Base-by-base conservation (phyloP, 2,113 vertebrate genomes). In the Cathartes aura region DNA sequence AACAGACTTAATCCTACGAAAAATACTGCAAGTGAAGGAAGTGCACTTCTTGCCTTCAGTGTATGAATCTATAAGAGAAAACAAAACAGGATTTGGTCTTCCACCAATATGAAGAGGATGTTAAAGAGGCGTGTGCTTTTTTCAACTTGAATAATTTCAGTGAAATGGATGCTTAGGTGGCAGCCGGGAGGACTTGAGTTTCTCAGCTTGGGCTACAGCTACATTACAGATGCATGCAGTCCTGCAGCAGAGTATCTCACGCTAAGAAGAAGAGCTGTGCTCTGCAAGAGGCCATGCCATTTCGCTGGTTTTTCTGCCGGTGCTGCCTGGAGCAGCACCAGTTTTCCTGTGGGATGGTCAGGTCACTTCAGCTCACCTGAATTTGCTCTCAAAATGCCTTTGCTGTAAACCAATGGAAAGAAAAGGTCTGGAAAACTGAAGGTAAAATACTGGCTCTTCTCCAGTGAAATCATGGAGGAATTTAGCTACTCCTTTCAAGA, bases 201-300 rank as follows among this genome's bases (percentile, higher is more conserved):
- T 87, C 76, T 83, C 72, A 67, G 22, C 18, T 45, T 63, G 60
- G 66, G 36, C 53, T 84, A 34, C 6, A 59, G 45, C 45, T 73
- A 6, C 14, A 11, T 23, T n/a, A 56, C 32, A 82, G n/a, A 64
- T 2, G 8, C 15, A 14, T 8, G 15, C 20, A 53, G 45, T 66
- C 36, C 48, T 9, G 17, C 71, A 62, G 53, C 0, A 1, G 29
- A 38, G 42, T 23, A 17, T 36, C 63, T 45, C 32, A 40, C 62
- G 18, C 53, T 34, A 64, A 88, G 64, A 73, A 91, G 67, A 30
- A 55, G 21, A 81, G 36, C 27, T 50, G 43, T 12, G 34, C 23
- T 72, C 36, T 4, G 34, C 42, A 40, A 68, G 12, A 60, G 52
- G 13, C 29, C 1, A 1, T 26, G 1, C 11, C 0, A 0, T 64